phyloP scores from a whole-genome alignment of 2,113 vertebrate species.

The Vulpes lagopus region DNA sequence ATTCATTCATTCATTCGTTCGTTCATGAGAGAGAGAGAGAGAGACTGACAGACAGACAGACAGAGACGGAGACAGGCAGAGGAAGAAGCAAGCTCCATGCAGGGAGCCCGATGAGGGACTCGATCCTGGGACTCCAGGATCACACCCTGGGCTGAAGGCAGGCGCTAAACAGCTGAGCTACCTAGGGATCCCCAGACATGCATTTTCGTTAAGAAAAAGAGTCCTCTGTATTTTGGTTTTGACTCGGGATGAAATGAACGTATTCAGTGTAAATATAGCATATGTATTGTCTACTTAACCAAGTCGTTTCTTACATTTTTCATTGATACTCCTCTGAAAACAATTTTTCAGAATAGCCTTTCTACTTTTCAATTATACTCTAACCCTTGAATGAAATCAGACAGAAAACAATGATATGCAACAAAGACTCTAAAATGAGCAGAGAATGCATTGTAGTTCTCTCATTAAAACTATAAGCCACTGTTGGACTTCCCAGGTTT shows the following conservation, averaged over 20 bases:
- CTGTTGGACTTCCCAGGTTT: neutral
- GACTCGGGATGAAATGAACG: neutral
- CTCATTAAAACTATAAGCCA: conserved; percentile 3
- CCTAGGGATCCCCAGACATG: neutral
- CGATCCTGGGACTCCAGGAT: too few species aligned
- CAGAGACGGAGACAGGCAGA: too few species aligned
- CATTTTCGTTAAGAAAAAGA: conserved; percentile 14
- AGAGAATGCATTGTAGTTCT: neutral
- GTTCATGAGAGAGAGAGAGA: too few species aligned
- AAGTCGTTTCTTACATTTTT: neutral
- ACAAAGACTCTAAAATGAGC: conserved; percentile 18
- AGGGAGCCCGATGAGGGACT: too few species aligned
- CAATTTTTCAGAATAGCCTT: neutral
- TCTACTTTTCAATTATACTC: conserved; percentile 46
- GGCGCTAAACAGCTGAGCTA: too few species aligned
- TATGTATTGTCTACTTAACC: neutral
- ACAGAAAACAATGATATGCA: neutral
- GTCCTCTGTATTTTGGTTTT: conserved; percentile 33
- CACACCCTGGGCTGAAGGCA: too few species aligned
- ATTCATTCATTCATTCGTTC: too few species aligned
- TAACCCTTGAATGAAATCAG: neutral
- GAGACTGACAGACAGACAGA: too few species aligned
- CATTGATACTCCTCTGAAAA: neutral
- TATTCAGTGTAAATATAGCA: neutral
- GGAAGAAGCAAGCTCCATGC: too few species aligned